Percentiles rank a stretch among this genome's conserved stretches.
Conservation (phyloP, 2,888 invertebrate species). For the Hirudinaria manillensis region DNA sequence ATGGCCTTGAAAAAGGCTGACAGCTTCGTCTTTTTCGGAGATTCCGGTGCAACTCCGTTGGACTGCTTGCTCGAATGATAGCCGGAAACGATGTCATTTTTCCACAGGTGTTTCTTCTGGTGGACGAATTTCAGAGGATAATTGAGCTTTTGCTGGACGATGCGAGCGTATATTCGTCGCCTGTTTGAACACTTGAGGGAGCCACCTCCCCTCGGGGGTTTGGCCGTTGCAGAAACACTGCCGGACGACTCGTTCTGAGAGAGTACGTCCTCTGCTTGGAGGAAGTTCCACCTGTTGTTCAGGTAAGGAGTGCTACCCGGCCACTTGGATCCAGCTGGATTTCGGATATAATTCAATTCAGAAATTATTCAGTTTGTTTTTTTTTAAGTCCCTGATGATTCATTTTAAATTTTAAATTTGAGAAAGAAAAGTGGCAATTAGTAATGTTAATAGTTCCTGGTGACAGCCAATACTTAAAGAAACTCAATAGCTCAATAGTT, state of each 20-base stretch:
- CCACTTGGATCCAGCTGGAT: background rate
- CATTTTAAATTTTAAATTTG: too few relatives aligned
- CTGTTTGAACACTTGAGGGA: constrained; percentile 5
- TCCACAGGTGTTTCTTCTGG: constrained; percentile 29
- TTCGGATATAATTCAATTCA: background rate
- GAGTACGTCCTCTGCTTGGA: constrained; percentile 69
- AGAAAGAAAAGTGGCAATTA: too few relatives aligned
- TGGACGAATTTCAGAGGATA: constrained; percentile 42
- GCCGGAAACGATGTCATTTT: constrained; percentile 12
- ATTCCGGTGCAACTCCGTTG: background rate
- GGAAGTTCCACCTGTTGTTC: constrained; percentile 74
- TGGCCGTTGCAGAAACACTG: background rate
- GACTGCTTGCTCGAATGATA: background rate
- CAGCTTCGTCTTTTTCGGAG: background rate
- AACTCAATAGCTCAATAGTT: too few relatives aligned
- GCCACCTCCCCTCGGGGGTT: background rate
- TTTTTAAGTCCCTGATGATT: too few relatives aligned
- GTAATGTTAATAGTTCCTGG: too few relatives aligned
- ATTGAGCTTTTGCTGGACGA: constrained; percentile 32
- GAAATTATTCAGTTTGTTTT: too few relatives aligned
- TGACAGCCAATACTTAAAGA: too few relatives aligned
- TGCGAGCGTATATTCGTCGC: background rate
- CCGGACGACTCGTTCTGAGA: background rate
- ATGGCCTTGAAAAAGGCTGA: constrained; percentile 4
- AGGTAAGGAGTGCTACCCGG: background rate